Evolutionary conservation across 2,888 invertebrate genomes (phyloP).

Genomic region (Pachymerium ferrugineum): DNA sequence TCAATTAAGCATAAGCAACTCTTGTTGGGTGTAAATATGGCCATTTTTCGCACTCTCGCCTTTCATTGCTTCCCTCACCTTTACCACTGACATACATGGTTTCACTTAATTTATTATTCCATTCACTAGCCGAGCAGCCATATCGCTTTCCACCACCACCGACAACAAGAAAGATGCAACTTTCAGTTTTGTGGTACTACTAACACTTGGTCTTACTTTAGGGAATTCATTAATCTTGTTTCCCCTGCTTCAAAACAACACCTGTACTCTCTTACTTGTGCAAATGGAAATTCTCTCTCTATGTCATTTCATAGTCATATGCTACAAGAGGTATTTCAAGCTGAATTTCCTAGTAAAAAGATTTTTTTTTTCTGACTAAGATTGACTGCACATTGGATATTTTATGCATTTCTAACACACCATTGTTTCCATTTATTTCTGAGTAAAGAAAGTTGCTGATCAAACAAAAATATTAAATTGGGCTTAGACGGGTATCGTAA

Average conservation of each 20-base stretch:
- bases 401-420: neutral
- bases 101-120: neutral
- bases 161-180: neutral
- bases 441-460: neutral
- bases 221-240: constrained; percentile 7
- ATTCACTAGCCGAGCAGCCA: neutral
- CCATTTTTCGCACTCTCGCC: neutral
- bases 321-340: neutral
- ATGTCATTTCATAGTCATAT: constrained; percentile 1
- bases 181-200: neutral
- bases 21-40: neutral
- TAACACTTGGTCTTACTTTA: neutral
- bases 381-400: neutral
- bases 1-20: neutral
- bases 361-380: neutral
- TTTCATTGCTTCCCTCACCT: neutral
- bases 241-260: neutral
- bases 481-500: too few species aligned
- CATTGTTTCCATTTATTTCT: neutral
- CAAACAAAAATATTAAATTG: too few species aligned
- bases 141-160: neutral
- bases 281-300: constrained; percentile 7
- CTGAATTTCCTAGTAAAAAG: neutral
- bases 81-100: neutral
- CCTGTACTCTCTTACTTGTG: constrained; percentile 17